Conservation (phyloP, 2,888 invertebrate genomes). For the Morpho achilles region DNA sequence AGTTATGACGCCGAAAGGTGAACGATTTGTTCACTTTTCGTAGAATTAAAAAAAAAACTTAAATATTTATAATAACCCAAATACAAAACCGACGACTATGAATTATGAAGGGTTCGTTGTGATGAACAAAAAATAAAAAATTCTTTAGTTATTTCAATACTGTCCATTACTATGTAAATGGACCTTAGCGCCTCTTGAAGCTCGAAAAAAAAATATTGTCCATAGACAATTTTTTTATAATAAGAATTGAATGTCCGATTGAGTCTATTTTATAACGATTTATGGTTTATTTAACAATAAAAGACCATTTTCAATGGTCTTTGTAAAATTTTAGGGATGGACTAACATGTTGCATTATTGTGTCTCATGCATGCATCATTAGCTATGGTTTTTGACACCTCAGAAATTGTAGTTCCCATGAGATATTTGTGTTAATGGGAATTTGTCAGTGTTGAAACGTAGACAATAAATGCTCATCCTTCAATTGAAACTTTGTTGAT, state of each 20-base stretch:
- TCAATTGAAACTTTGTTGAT: too few species aligned
- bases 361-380: conserved; percentile 57
- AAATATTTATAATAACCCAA: neutral
- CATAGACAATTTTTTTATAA: conserved; percentile 45
- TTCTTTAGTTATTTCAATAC: conserved; percentile 9
- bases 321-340: conserved; percentile 35
- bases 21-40: too few species aligned
- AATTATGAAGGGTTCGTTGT: conserved; percentile 2
- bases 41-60: neutral
- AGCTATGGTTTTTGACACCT: conserved; percentile 58
- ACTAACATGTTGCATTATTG: conserved; percentile 51
- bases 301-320: conserved; percentile 32
- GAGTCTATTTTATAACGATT: conserved; percentile 73
- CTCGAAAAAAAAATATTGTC: conserved; percentile 51
- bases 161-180: conserved; percentile 63
- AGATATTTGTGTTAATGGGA: conserved; percentile 34
- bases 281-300: conserved; percentile 78
- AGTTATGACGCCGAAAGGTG: neutral
- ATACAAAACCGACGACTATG: neutral
- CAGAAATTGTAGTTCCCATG: conserved; percentile 49
- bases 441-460: neutral
- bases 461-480: neutral
- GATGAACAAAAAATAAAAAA: conserved; percentile 1
- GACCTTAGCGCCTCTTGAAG: conserved; percentile 54
- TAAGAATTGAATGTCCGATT: conserved; percentile 52